Evolutionary conservation across 2,888 invertebrate species (phyloP), one percentile per base, ranked within the genome.

Genomic region (Orchesella flavescens): DNA sequence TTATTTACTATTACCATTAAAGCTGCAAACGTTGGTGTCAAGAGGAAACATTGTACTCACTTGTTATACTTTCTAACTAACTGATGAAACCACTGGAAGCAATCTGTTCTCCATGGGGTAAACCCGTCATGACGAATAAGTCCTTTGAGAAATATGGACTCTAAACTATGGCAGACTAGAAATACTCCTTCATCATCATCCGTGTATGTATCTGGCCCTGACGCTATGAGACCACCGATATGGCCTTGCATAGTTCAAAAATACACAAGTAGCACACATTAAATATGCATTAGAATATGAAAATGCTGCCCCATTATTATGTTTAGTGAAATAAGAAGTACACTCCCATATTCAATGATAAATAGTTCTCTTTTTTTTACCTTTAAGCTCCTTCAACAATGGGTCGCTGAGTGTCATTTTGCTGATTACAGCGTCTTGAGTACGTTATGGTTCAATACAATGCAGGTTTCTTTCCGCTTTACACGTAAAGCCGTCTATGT

Each of bases 361-460:
- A 43, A 34, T 43, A 49, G 17, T 19, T 55, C n/a, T 10, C 15
- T 77, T 19, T 59, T 65, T 23, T 77, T 89, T 90, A 92, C 92
- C 92, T 92, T 93, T 93, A 80, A 93, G 89, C 89, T 92, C 92
- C 89, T 92, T 93, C 86, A 93, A 89, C 84, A 93, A 90, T 59
- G 93, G 93, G 90, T 93, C 92, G 88, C 91, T 92, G 84, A 93
- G 92, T 88, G 93, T 92, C 93, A 93, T 93, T 19, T 23, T 82
- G 17, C 13, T 53, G 10, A 53, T n/a, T 3, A 53, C 53, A 53
- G 17, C 53, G 53, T 53, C 34, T 53, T 53, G 53, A 53, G 3
- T 53, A 17, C 17, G 4, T 53, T 53, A 10, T 10, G 2, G 53
- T 17, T 17, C 17, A 53, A 53, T 53, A 53, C 53, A n/a, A 46